These are phyloP conservation scores for Sminthurides aquaticus DNA, from an alignment of 2,888 invertebrate genomes.

Conservation along the genomic window DNA sequence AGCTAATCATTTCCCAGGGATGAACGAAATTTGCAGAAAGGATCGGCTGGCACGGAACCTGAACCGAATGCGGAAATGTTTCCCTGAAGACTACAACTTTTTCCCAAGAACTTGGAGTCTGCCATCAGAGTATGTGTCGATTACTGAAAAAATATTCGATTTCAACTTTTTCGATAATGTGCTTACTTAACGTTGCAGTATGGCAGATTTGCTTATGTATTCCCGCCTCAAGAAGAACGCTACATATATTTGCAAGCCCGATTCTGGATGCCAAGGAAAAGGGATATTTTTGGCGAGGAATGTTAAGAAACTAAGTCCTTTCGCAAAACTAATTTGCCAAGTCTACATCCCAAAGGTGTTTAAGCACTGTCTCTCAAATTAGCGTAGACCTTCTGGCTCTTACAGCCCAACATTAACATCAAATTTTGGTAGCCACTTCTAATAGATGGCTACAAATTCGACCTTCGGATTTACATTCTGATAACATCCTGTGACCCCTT, in stretches of 20 bases:
- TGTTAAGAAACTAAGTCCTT: conserved; percentile 67
- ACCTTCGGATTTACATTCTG: conserved; percentile 76
- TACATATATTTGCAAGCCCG: conserved; percentile 84
- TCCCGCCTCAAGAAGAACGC: conserved; percentile 62
- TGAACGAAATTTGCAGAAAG: conserved; percentile 81
- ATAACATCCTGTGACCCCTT: conserved; percentile 86
- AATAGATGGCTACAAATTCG: conserved; percentile 88
- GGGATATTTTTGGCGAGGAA: conserved; percentile 80
- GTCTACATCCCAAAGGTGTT: conserved; percentile 61
- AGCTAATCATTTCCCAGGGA: conserved; percentile 88
- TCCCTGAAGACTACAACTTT: conserved; percentile 82
- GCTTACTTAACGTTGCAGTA: too few species aligned
- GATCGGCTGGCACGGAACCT: conserved; percentile 81
- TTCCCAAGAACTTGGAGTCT: conserved; percentile 91
- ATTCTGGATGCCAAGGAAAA: conserved; percentile 80
- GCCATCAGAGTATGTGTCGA: conserved; percentile 69
- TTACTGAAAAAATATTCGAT: background rate
- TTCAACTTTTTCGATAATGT: too few species aligned
- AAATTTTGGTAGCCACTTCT: conserved; percentile 60
- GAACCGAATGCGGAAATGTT: conserved; percentile 77
- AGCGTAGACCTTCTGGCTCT: background rate
- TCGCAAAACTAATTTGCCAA: conserved; percentile 79
- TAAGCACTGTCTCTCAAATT: background rate
- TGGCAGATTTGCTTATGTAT: conserved; percentile 65
- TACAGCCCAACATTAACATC: background rate